Evolutionary conservation across 1,140 invertebrate genomes (phyloP).

Genomic region (Helicoverpa zea): DNA sequence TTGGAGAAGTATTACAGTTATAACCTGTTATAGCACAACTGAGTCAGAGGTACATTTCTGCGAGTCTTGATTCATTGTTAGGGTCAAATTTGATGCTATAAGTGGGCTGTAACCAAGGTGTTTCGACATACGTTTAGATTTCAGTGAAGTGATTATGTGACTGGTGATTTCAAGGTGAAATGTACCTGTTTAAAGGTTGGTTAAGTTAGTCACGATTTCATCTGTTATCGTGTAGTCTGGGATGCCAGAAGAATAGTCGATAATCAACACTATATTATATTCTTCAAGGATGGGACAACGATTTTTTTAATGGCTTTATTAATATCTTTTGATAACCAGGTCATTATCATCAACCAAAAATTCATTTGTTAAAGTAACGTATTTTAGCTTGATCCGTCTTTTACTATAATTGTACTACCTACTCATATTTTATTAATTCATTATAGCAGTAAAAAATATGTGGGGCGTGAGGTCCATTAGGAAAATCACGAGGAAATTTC

Average conservation of each 20-base stretch:
- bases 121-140: conserved; percentile 1
- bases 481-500: conserved; percentile 35
- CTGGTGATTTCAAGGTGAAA: not conserved
- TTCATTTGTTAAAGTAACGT: not conserved
- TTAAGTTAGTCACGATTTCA: too few relatives aligned
- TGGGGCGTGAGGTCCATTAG: conserved; percentile 29
- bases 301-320: too few relatives aligned
- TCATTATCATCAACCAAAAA: too few relatives aligned
- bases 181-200: not conserved
- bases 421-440: conserved; percentile 30
- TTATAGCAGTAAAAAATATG: conserved; percentile 9
- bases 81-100: conserved; percentile 26
- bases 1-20: conserved; percentile 39
- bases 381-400: not conserved
- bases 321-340: not conserved
- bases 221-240: not conserved
- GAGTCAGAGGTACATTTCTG: conserved; percentile 20
- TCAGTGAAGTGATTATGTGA: conserved; percentile 14
- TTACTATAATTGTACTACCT: not conserved
- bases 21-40: conserved; percentile 31
- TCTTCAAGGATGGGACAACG: too few relatives aligned
- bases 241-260: not conserved
- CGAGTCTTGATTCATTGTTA: conserved; percentile 12
- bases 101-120: not conserved
- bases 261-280: too few relatives aligned